Conservation (phyloP, 2,797 vertebrate species). For the Tapera naevia region DNA sequence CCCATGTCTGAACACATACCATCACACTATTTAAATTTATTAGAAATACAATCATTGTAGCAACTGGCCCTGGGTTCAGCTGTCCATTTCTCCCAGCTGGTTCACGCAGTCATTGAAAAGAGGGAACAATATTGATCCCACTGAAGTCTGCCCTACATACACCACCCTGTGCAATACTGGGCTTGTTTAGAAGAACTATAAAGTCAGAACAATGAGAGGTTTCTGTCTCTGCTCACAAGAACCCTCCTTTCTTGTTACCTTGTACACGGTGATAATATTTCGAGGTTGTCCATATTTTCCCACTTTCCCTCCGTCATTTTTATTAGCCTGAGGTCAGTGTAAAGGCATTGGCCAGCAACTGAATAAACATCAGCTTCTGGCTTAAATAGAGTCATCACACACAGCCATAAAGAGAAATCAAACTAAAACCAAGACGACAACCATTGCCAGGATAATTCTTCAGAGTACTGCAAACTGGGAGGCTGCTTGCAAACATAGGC, state of each 20-base stretch:
- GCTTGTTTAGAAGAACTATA: background rate
- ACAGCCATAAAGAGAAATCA: background rate
- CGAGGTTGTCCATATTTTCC: background rate
- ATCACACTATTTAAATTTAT: background rate
- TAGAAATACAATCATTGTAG: background rate
- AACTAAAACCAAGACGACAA: background rate
- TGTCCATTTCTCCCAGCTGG: background rate
- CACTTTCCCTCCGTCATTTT: background rate
- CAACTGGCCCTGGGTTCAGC: background rate
- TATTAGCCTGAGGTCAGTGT: background rate
- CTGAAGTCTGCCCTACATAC: background rate
- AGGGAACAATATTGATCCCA: background rate
- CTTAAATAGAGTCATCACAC: background rate
- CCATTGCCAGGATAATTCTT: background rate
- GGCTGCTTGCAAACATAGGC: background rate
- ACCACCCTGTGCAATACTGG: background rate
- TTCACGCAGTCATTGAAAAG: background rate
- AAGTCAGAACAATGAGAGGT: background rate
- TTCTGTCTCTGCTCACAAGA: background rate
- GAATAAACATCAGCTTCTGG: background rate
- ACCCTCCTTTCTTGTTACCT: background rate
- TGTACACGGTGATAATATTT: background rate
- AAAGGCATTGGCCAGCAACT: background rate
- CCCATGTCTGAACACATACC: background rate
- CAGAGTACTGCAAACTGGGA: background rate